Base-by-base conservation (phyloP, 2,797 vertebrate genomes). In the Botia almorhae region DNA sequence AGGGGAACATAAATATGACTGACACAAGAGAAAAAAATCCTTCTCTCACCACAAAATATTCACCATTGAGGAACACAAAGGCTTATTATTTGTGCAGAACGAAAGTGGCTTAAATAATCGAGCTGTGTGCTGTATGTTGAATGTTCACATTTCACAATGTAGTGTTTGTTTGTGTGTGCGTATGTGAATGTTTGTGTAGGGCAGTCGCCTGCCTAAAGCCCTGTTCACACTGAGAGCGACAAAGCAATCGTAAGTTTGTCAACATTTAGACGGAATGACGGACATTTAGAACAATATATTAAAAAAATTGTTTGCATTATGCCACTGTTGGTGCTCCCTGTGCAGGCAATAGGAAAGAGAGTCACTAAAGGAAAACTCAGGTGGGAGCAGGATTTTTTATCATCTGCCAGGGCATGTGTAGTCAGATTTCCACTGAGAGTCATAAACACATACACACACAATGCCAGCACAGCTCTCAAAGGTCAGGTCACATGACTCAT, bases 401-500 rank as follows among this genome's bases (percentile, higher is more conserved):
- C 64, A 70, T 78, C 23, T 21, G 55, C 0, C 76, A 36, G 23
- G 55, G 53, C 19, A 7, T 68, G 72, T 68, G 65, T 7, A 63
- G 82, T 61, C 65, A 74, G 60, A 74, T 71, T 80, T 81, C 53
- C 56, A 68, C 50, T 4, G 4, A 51, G 46, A 68, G 51, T 81
- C 53, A 55, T 29, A 72, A 23, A 26, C 53, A 26, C 55, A 64
- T 19, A 72, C 55, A 69, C 56, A 36, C 50, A 39, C 69, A 46
- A 43, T 71, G 56, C 33, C 55, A 79, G 56, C 68, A 79, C 61
- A 33, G 63, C 73, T 65, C 73, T 77, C 36, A 74, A 80, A 81
- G 73, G 50, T 83, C 75, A 79, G 67, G 77, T 56, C 70, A 61
- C 55, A 74, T 70, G 73, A 77, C 76, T 76, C 56, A 80, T 68